These are phyloP conservation scores for Ectropis grisescens DNA, from an alignment of 1,140 invertebrate species.

Conservation along the genomic window DNA sequence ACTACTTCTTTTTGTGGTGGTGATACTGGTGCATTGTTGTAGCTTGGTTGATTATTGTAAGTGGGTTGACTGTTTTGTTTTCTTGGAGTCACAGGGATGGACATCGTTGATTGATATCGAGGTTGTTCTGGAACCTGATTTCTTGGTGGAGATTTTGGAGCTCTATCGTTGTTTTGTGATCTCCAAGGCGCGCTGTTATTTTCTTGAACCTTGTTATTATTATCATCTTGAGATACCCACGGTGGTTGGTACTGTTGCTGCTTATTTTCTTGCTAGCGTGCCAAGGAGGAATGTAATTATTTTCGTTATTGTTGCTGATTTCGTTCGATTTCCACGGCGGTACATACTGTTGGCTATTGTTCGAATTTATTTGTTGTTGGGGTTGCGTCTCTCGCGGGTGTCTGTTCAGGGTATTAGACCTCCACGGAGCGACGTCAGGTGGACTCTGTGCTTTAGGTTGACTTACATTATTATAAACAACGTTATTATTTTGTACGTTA, in stretches of 20 bases:
- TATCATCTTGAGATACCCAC: slow-evolving; percentile 39
- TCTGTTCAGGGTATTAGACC: slow-evolving; percentile 49
- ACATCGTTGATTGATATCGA: slow-evolving; percentile 62
- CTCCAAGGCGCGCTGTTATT: slow-evolving; percentile 30
- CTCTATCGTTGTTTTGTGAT: slow-evolving; percentile 26
- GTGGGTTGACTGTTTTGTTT: no score
- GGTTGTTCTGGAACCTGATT: slow-evolving; percentile 32
- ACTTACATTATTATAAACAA: slow-evolving; percentile 31
- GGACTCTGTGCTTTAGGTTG: slow-evolving; percentile 21
- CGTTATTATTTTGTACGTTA: slow-evolving; percentile 24
- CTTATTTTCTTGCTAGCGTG: slow-evolving; percentile 29
- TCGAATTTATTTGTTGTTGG: slow-evolving; percentile 32
- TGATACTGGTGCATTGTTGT: no score
- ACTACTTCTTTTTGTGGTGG: slow-evolving; percentile 53
- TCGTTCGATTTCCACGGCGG: slow-evolving; percentile 51
- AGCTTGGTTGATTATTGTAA: slow-evolving; percentile 5
- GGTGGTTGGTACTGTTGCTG: slow-evolving; percentile 41
- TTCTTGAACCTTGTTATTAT: slow-evolving; percentile 35
- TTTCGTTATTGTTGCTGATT: slow-evolving; percentile 31
- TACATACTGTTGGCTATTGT: slow-evolving; percentile 27
- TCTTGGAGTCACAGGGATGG: slow-evolving; percentile 56
- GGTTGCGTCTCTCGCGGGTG: slow-evolving; percentile 28
- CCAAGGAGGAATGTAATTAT: slow-evolving; percentile 29
- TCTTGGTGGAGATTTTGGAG: slow-evolving; percentile 20
- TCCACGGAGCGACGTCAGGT: slow-evolving; percentile 46